Evolutionary conservation across 1,140 invertebrate species (phyloP), one percentile per base, ranked within the genome.

Genomic region (Heliconius eleuchia): DNA sequence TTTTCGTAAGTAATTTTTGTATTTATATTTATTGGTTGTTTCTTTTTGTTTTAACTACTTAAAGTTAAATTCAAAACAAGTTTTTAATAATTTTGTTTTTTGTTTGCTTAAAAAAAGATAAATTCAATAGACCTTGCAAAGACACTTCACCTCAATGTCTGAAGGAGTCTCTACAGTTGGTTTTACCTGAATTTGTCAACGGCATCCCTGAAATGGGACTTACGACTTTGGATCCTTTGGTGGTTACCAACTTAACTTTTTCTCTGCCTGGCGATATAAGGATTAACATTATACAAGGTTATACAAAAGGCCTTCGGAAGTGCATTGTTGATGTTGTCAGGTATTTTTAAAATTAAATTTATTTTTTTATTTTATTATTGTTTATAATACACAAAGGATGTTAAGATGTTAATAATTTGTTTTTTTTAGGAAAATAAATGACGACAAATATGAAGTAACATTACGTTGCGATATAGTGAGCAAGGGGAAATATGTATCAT

Each of bases 171-270:
- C 46, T 80, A 39, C 74, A 83, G 73, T 19, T 18, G 8, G 50
- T 78, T n/a, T 66, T 78, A 42, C 82, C 82, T 16, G 74, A 74
- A 30, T 83, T 83, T 66, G 75, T 81, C 13, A 76, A 74, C 16
- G 82, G 82, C 6, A 60, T 83, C 19, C 82, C 82, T 37, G 79
- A 83, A 55, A 72, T 81, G 50, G 79, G 30, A 16, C 74, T 83
- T n/a, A 27, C 46, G 13, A 34, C 60, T 11, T 23, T 83, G 70
- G 79, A 83, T 70, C 82, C 82, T n/a, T 81, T 81, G 8, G 16
- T 37, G n/a, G 77, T 81, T 19, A 77, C 76, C 6, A 74, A 76
- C n/a, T 39, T 83, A 19, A 55, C 55, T 52, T 71, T 83, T 19
- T 39, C 70, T 1, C 46, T 83, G n/a, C 71, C 79, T 18, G 60